Evolutionary conservation across 2,888 invertebrate species (phyloP), one percentile per base, ranked within the genome.

Genomic region (Ethmia dodecea): DNA sequence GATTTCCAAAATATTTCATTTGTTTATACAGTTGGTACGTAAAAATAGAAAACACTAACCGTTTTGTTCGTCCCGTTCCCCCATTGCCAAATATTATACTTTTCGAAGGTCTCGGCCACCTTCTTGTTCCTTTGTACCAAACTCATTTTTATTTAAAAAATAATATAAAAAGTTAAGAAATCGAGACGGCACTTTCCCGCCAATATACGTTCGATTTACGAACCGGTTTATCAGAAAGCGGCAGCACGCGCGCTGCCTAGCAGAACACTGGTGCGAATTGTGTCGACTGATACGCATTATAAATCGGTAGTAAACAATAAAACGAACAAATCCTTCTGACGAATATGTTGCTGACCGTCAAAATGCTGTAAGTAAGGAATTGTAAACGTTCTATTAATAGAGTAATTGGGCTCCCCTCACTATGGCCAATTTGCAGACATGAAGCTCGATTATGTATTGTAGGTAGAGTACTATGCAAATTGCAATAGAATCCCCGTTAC

Each of bases 11-110:
- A n/a, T n/a, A n/a, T n/a, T n/a, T n/a, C n/a, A n/a, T n/a, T n/a
- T n/a, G n/a, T n/a, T n/a, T n/a, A n/a, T n/a, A n/a, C n/a, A n/a
- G n/a, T n/a, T n/a, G n/a, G n/a, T n/a, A n/a, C n/a, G n/a, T n/a
- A n/a, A n/a, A n/a, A n/a, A 5, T 18, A 18, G 9, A 52, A 31
- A 49, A 37, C 39, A 73, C 77, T 47, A 55, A 84, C 83, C 78
- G 60, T 47, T 46, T 16, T 24, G 5, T 36, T 47, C 30, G 47
- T 51, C 15, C 66, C 61, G 31, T 70, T 71, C 14, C 86, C 86
- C 86, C 86, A 86, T 52, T 75, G 60, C 3, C 65, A 75, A 34
- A 83, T 83, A 48, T 79, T 81, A 47, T 62, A 86, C 55, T 76
- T 84, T 47, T 86, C 84, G 39, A 69, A 86, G 20, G 80, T 78